These are phyloP conservation scores for Paramormyrops hopkinsi DNA, from an alignment of 2,797 vertebrate species.

Conservation along the genomic window DNA sequence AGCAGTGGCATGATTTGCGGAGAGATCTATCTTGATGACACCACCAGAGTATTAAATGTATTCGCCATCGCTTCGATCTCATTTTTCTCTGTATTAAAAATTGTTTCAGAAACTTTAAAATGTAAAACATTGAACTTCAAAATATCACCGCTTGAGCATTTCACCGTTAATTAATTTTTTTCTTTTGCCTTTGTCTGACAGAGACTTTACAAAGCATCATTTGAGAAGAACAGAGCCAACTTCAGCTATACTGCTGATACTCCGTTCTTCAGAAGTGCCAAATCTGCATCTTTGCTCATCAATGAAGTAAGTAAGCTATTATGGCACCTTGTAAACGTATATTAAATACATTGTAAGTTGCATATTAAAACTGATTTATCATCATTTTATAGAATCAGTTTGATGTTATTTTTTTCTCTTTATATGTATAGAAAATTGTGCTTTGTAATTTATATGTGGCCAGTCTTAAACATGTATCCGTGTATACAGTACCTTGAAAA, in stretches of 20 bases:
- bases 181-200: slow-evolving; percentile 47
- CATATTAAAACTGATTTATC: neutral
- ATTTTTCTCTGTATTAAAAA: neutral
- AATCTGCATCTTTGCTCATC: slow-evolving; percentile 73
- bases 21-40: neutral
- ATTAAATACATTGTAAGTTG: neutral
- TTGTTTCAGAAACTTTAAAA: neutral
- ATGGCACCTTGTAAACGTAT: neutral
- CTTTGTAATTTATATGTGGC: neutral
- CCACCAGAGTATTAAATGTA: neutral
- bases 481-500: neutral
- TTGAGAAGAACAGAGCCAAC: slow-evolving; percentile 81
- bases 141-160: neutral
- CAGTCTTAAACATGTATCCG: neutral
- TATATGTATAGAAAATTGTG: neutral
- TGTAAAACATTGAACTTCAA: neutral
- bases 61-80: neutral
- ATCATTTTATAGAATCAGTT: neutral
- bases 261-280: slow-evolving; percentile 77
- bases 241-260: slow-evolving; percentile 84
- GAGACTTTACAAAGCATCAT: slow-evolving; percentile 82
- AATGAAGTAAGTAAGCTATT: slow-evolving; percentile 64
- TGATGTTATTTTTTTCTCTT: neutral
- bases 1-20: neutral
- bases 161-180: neutral